Evolutionary conservation across 2,797 vertebrate species (phyloP), one percentile per base, ranked within the genome.

Genomic region (Pelodytes ibericus): DNA sequence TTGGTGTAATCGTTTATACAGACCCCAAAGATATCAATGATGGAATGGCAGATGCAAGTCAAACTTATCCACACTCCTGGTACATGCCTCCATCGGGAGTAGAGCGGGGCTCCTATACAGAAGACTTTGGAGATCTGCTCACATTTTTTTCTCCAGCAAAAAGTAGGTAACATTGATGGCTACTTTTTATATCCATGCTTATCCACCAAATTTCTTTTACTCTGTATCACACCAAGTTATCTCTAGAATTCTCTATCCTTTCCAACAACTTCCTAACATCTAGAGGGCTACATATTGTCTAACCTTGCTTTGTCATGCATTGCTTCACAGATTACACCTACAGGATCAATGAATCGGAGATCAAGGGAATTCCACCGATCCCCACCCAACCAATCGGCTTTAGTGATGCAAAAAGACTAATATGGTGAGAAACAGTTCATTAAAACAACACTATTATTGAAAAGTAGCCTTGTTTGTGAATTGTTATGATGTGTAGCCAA

Each of bases 61-160:
- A 95, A 81, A 95, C 95, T 0, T 97, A 94, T 81, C 95, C 95
- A 2, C 15, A 94, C 81, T 96, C 95, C 30, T 97, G 95, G 95
- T 90, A 92, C 72, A n/a, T 97, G 81, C 95, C 95, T 2, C 93
- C 93, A 2, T 92, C 93, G 0, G 95, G 93, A 0, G 94, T 95
- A 64, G 95, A 97, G 83, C 89, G 95, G 73, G 95, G 95, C 3
- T 84, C 90, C 41, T 97, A 87, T 75, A 82, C 0, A 3, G 75
- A 0, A 4, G 25, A 86, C 3, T 96, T 88, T 71, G 95, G 95
- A 79, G 95, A 96, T 81, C 36, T 88, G 65, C 83, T 93, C 61
- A 97, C 95, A 0, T 95, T 95, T 2, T 95, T 96, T 86, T 87
- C 95, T 77, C 93, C 95, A 72, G 95, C 95, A 47, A 94, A 94